Conservation (phyloP, 1,140 invertebrate species). For the Eupeodes corollae region DNA sequence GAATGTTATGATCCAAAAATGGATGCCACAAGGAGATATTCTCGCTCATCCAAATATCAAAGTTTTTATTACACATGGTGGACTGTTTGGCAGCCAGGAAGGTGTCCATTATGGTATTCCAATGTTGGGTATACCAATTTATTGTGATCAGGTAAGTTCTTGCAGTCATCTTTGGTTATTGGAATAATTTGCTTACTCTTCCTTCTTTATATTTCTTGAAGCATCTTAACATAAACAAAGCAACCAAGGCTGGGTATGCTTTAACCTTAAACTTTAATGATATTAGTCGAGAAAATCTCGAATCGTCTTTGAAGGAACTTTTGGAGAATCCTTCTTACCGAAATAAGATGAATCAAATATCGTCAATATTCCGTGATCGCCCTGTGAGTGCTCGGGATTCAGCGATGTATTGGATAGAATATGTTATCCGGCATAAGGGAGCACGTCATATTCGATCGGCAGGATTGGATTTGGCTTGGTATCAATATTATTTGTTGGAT, state of each 20-base stretch:
- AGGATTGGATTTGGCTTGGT: conserved; percentile 42
- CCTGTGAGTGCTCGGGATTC: conserved; percentile 38
- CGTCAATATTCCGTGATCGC: conserved; percentile 39
- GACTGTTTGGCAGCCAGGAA: conserved; percentile 43
- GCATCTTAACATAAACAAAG: neutral
- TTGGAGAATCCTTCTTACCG: conserved; percentile 31
- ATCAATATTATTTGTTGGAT: conserved; percentile 46
- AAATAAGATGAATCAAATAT: conserved; percentile 25
- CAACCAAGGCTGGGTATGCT: neutral
- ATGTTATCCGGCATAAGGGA: conserved; percentile 42
- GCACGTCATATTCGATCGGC: conserved; percentile 41
- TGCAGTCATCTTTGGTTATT: neutral
- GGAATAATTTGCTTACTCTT: neutral
- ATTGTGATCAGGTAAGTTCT: conserved; percentile 36
- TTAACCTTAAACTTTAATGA: conserved; percentile 4
- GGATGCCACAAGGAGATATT: conserved; percentile 49
- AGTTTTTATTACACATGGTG: conserved; percentile 46
- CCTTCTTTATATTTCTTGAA: neutral
- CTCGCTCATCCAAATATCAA: conserved; percentile 42
- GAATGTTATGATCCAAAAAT: conserved; percentile 44
- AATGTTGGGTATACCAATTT: conserved; percentile 45
- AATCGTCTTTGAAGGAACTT: conserved; percentile 28
- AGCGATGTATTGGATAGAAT: conserved; percentile 46
- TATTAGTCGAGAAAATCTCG: conserved; percentile 22
- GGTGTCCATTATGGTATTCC: conserved; percentile 44